Evolutionary conservation across 2,888 invertebrate species (phyloP), one percentile per base, ranked within the genome.

Genomic region (Eugnorisma glareosa): DNA sequence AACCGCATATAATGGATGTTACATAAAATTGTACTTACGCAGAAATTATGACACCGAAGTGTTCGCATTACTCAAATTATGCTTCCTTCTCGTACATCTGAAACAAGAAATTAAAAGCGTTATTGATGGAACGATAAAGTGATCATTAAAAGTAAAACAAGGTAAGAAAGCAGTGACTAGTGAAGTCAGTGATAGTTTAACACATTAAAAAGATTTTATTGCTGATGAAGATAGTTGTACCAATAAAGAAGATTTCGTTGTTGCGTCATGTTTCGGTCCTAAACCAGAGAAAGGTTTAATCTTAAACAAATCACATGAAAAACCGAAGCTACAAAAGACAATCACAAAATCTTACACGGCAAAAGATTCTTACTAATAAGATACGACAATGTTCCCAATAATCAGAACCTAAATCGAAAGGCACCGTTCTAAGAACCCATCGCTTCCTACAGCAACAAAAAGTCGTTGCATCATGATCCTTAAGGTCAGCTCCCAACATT

Each of bases 401-500:
- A 83, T 68, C 81, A 79, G 82, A 82, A 86, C 79, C 79, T 82
- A 88, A 77, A 86, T 86, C 72, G 86, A 79, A 84, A 86, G 89
- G 88, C 90, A 90, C 85, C 85, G 88, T 91, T 88, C 90, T 82
- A 78, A 88, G 90, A 92, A 90, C 86, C 75, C 87, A 89, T 90
- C 88, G 88, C 90, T 92, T 92, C 92, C 91, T 90, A 78, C 43
- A 70, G 75, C 61, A 82, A 83, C 74, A 86, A 86, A 74, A 86
- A 84, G 78, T 74, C 90, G 90, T 94, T 94, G 93, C 94, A 92
- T 93, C 93, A 94, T 88, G 92, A 92, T 91, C 93, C 91, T 90
- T 93, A 93, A 94, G 96, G 96, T 95, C 96, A 94, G 90, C 94
- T 96, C 96, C 94, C 96, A 96, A 96, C 95, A 96, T 96, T 96